A percentile compares a stretch with the other conserved stretches of the same genome.
phyloP scores from a whole-genome alignment of 1,140 invertebrate genomes.

The Asobara japonica region DNA sequence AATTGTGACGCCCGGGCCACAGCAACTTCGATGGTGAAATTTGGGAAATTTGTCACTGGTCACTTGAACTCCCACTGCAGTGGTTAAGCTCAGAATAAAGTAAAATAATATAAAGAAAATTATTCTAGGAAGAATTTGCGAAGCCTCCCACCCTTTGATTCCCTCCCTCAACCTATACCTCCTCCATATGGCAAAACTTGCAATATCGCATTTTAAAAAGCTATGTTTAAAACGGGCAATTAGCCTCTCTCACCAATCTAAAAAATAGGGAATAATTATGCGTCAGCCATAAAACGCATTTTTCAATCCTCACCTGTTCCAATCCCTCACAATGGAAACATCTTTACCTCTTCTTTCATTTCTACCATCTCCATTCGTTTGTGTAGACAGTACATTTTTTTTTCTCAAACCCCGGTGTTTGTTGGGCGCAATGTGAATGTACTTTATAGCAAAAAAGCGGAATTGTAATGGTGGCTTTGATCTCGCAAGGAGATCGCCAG shows the following conservation, averaged over 20 bases:
- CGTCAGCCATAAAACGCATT: slow-evolving; percentile 7
- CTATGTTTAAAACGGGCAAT: slow-evolving; percentile 19
- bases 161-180: too few species aligned
- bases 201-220: too few species aligned
- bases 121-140: too few species aligned
- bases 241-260: slow-evolving; percentile 1
- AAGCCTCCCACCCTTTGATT: too few species aligned
- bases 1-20: too few species aligned
- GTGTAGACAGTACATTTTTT: background rate
- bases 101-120: too few species aligned
- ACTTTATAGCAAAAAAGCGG: slow-evolving; percentile 39
- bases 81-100: too few species aligned
- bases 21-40: too few species aligned
- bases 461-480: slow-evolving; percentile 46
- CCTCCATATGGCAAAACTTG: too few species aligned
- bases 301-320: slow-evolving; percentile 14
- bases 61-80: too few species aligned
- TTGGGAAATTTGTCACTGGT: too few species aligned
- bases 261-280: slow-evolving; percentile 34
- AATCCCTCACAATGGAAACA: slow-evolving; percentile 12
- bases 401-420: background rate
- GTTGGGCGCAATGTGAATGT: slow-evolving; percentile 18
- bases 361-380: background rate
- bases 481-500: slow-evolving; percentile 55
- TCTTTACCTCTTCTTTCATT: slow-evolving; percentile 11